Evolutionary conservation across 2,888 invertebrate species (phyloP).

Genomic region (Scrobipalpa atriplicella): DNA sequence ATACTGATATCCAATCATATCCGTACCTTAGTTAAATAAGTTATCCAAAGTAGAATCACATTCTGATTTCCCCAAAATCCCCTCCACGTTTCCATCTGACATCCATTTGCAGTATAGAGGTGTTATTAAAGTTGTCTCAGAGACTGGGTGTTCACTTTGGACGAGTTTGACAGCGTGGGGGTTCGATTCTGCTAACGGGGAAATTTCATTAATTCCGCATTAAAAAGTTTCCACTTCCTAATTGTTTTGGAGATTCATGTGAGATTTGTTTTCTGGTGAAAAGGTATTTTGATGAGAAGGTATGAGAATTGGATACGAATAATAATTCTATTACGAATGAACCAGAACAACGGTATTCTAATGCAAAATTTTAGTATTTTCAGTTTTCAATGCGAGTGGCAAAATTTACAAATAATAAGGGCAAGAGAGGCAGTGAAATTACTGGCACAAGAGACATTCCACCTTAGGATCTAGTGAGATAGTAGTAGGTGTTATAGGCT

Average conservation of each 20-base stretch:
- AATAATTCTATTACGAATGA: too few species aligned
- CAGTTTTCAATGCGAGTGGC: too few species aligned
- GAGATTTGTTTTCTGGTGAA: slow-evolving; percentile 5
- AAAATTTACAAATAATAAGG: too few species aligned
- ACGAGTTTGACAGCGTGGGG: slow-evolving; percentile 71
- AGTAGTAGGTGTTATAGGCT: too few species aligned
- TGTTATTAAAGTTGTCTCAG: background rate
- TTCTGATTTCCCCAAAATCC: slow-evolving; percentile 29
- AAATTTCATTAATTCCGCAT: slow-evolving; percentile 75
- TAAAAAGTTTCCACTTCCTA: slow-evolving; percentile 60
- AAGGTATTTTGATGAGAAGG: background rate
- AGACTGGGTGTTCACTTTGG: slow-evolving; percentile 56
- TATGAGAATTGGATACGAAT: too few species aligned
- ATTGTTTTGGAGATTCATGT: slow-evolving; percentile 37
- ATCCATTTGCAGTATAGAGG: slow-evolving; percentile 74
- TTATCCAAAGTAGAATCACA: background rate
- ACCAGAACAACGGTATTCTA: too few species aligned
- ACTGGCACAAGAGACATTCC: too few species aligned
- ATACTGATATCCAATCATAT: background rate
- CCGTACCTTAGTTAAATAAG: background rate
- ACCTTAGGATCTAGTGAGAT: too few species aligned
- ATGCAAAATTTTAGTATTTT: too few species aligned
- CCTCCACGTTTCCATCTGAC: slow-evolving; percentile 14
- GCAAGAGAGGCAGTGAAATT: too few species aligned
- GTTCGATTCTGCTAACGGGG: slow-evolving; percentile 72